Evolutionary conservation across 35 echinoderm and acorn worm species (phyloP).

Genomic region (Ophioderma brevispina): DNA sequence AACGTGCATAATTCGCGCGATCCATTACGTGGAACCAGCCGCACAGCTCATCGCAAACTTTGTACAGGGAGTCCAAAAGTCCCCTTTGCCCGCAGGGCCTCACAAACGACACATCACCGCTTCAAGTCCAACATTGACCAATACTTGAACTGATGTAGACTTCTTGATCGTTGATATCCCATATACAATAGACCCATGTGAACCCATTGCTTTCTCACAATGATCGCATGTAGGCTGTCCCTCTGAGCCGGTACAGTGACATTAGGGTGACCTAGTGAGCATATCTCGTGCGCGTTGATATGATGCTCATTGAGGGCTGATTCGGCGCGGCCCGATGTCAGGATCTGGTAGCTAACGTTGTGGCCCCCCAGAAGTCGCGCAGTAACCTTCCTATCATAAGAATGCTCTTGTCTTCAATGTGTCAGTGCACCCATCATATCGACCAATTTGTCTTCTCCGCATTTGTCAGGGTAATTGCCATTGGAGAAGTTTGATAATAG

Average conservation of each 20-base stretch:
- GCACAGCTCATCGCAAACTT: too few species aligned
- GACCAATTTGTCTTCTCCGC: too few species aligned
- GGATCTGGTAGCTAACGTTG: neutral
- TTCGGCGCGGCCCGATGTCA: too few species aligned
- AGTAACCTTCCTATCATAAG: slow-evolving; percentile 31
- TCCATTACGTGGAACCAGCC: slow-evolving; percentile 53
- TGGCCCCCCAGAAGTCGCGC: slow-evolving; percentile 15
- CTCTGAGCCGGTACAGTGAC: too few species aligned
- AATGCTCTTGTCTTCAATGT: slow-evolving; percentile 38
- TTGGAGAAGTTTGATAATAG: too few species aligned
- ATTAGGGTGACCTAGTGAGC: too few species aligned
- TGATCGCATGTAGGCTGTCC: slow-evolving; percentile 1
- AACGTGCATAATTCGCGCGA: slow-evolving; percentile 44
- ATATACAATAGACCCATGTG: slow-evolving; percentile 28
- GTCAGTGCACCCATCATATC: slow-evolving; percentile 39
- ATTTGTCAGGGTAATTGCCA: too few species aligned
- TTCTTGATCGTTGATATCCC: slow-evolving; percentile 19
- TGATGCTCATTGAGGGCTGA: too few species aligned
- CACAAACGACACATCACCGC: neutral
- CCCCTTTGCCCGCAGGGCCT: neutral
- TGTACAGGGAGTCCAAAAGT: slow-evolving; percentile 46
- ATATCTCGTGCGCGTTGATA: slow-evolving; percentile 42
- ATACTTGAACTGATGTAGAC: slow-evolving; percentile 15
- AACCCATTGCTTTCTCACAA: slow-evolving; percentile 34
- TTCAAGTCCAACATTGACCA: slow-evolving; percentile 45